Evolutionary conservation across 2,888 invertebrate genomes (phyloP), one percentile per base, ranked within the genome.

Genomic region (Leucania comma): DNA sequence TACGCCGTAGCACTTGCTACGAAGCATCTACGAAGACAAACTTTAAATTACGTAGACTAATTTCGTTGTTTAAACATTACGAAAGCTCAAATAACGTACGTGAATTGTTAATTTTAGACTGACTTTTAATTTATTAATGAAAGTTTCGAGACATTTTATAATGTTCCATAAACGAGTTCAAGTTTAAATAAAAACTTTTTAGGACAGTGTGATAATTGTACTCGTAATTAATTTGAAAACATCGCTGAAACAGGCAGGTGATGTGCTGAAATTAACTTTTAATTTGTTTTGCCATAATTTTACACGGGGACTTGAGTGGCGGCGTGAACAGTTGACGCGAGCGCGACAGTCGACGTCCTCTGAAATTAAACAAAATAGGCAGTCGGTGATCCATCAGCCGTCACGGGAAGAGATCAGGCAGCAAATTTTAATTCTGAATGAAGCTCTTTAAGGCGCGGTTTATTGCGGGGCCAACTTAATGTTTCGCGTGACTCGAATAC

Each of bases 391-490:
- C 94, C 94, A 94, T 95, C 95, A 95, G 89, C 90, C 90, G 94
- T 92, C 94, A 91, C 88, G 86, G 80, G 89, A 67, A 86, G 92
- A 93, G 94, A 94, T 95, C 94, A 92, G 93, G 90, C 93, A 91
- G 93, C 93, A 95, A 96, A 96, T 95, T 95, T 96, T 95, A 95
- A 95, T 96, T 95, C 94, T 90, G 92, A 92, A 91, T 92, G 92
- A 92, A 91, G 90, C 93, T 92, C 91, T 94, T 94, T 93, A 93
- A 93, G 93, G 93, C 90, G 90, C 93, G 93, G 94, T 94, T 94
- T 95, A 95, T 94, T 93, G 93, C 92, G 89, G 89, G 90, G 88
- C 87, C 87, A 93, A 94, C 92, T 93, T 95, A 96, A 96, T 95
- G 95, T 95, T 93, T 94, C 93, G 90, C 96, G 95, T 95, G 96